Evolutionary conservation across 2,888 invertebrate species (phyloP).

Genomic region (Zonitis immaculata): DNA sequence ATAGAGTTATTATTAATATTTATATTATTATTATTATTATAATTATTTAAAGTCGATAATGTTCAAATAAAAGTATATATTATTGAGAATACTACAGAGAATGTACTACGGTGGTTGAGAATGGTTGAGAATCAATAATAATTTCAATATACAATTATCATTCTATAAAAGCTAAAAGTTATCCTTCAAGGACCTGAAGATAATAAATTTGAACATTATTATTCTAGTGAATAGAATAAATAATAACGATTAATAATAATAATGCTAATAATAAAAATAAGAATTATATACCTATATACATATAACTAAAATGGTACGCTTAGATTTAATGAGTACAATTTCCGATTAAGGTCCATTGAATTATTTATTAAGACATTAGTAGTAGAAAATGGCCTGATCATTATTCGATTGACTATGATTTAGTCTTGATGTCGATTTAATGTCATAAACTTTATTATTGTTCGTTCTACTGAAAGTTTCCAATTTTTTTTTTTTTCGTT

Average conservation of each 20-base stretch:
- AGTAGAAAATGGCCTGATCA: constrained; percentile 27
- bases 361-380: constrained; percentile 28
- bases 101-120: too few species aligned
- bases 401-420: constrained; percentile 31
- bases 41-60: too few species aligned
- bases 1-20: too few species aligned
- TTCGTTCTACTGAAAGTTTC: constrained; percentile 28
- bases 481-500: constrained; percentile 10
- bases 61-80: too few species aligned
- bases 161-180: too few species aligned
- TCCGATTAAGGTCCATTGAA: constrained; percentile 23
- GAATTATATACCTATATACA: constrained; percentile 3
- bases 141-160: too few species aligned
- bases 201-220: too few species aligned
- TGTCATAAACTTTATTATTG: constrained; percentile 28
- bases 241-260: too few species aligned
- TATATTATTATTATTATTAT: too few species aligned
- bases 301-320: constrained; percentile 6
- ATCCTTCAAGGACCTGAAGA: too few species aligned
- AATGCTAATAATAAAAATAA: neutral
- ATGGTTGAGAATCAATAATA: constrained; percentile 14
- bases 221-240: too few species aligned
- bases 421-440: constrained; percentile 34
- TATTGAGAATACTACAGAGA: too few species aligned
- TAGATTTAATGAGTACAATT: constrained; percentile 26